Evolutionary conservation across 2,888 invertebrate genomes (phyloP).

Genomic region (Eutolmus rufibarbis): DNA sequence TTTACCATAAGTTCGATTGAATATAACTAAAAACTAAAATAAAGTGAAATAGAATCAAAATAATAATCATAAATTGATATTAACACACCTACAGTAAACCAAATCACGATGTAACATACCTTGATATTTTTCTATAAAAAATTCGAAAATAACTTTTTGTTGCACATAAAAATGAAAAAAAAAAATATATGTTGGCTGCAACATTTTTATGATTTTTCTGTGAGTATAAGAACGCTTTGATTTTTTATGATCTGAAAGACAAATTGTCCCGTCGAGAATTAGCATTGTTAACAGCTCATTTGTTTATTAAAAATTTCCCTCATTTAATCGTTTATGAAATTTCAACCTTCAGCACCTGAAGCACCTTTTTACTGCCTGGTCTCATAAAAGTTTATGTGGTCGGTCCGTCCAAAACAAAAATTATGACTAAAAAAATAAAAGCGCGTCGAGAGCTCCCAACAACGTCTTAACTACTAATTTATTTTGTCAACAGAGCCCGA

Average conservation of each 20-base stretch:
- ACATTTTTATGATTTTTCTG: background rate
- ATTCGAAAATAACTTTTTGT: too few relatives aligned
- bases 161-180: too few relatives aligned
- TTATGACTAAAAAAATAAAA: background rate
- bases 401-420: background rate
- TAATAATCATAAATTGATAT: too few relatives aligned
- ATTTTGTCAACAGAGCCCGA: background rate
- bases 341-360: background rate
- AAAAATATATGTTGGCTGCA: too few relatives aligned
- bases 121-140: too few relatives aligned
- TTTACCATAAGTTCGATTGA: too few relatives aligned
- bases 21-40: too few relatives aligned
- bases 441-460: background rate
- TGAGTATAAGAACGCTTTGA: background rate
- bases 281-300: background rate
- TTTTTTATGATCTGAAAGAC: background rate
- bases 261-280: background rate
- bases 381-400: background rate
- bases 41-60: too few relatives aligned
- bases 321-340: background rate
- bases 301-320: background rate
- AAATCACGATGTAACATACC: too few relatives aligned
- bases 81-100: too few relatives aligned
- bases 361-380: background rate
- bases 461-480: background rate